phyloP scores from a whole-genome alignment of 1,140 invertebrate genomes.

The Drosophila suzukii region DNA sequence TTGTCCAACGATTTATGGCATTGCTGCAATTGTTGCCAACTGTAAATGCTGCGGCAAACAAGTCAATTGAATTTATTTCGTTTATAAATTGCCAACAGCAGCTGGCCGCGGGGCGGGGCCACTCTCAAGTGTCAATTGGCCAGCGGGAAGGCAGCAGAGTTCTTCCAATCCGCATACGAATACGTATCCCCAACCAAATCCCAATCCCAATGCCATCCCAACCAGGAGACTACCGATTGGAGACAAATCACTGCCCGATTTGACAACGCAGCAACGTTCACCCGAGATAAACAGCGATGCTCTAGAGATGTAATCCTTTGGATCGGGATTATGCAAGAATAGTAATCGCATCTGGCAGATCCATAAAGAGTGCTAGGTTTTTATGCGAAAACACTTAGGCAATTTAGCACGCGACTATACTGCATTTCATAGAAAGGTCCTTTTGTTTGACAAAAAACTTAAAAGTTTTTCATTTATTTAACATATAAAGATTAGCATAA shows the following conservation, averaged over 20 bases:
- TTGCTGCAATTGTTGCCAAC: slow-evolving; percentile 83
- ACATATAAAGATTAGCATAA: no score
- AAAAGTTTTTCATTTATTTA: no score
- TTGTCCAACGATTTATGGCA: slow-evolving; percentile 79
- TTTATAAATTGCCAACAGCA: slow-evolving; percentile 77
- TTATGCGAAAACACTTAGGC: background rate
- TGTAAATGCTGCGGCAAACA: slow-evolving; percentile 82
- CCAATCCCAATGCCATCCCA: slow-evolving; percentile 14
- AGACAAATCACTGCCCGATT: slow-evolving; percentile 78
- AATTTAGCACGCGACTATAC: slow-evolving; percentile 15
- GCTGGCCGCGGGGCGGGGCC: slow-evolving; percentile 20
- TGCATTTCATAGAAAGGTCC: background rate
- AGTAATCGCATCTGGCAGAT: slow-evolving; percentile 20
- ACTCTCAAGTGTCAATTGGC: slow-evolving; percentile 72
- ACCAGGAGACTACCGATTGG: slow-evolving; percentile 41
- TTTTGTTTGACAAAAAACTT: background rate
- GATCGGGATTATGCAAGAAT: slow-evolving; percentile 11
- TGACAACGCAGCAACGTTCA: slow-evolving; percentile 59
- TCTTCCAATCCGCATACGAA: slow-evolving; percentile 19
- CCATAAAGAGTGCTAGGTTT: slow-evolving; percentile 14
- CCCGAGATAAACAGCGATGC: slow-evolving; percentile 30
- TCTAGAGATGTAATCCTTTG: slow-evolving; percentile 37
- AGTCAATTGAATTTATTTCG: slow-evolving; percentile 83
- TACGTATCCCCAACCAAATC: slow-evolving; percentile 6
- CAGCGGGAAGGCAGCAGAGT: slow-evolving; percentile 22